Conservation (phyloP, 2,113 vertebrate genomes). For the Triplophysa dalaica region DNA sequence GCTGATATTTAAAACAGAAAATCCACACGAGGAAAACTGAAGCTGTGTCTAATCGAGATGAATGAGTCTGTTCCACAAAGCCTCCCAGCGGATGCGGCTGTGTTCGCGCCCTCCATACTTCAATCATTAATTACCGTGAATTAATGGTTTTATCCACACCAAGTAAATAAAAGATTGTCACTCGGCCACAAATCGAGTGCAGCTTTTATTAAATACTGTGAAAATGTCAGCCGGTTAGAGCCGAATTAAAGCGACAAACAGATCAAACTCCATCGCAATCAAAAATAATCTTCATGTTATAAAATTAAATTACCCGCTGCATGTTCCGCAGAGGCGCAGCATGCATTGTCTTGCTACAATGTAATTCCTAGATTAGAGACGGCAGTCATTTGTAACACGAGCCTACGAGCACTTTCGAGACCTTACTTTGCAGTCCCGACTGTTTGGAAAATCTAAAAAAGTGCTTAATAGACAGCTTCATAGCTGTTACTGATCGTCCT, state of each 20-base stretch:
- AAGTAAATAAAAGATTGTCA: slow-evolving; percentile 74
- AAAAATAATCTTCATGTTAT: slow-evolving; percentile 61
- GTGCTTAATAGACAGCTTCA: slow-evolving; percentile 6
- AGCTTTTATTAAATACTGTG: slow-evolving; percentile 68
- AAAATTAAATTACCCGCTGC: slow-evolving; percentile 62
- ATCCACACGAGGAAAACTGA: slow-evolving; percentile 53
- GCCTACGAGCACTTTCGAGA: slow-evolving; percentile 52
- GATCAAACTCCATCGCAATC: slow-evolving; percentile 66
- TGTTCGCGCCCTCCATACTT: slow-evolving; percentile 61
- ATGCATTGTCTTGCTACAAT: slow-evolving; percentile 56
- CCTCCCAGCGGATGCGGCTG: slow-evolving; percentile 63
- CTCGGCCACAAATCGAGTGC: slow-evolving; percentile 59
- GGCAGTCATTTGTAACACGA: slow-evolving; percentile 57
- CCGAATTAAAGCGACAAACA: slow-evolving; percentile 67
- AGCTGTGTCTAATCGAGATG: slow-evolving; percentile 70
- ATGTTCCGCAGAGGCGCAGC: slow-evolving; percentile 53
- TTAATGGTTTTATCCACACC: slow-evolving; percentile 71
- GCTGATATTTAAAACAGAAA: slow-evolving; percentile 58
- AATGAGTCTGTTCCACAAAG: slow-evolving; percentile 60
- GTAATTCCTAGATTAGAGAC: slow-evolving; percentile 60
- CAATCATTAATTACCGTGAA: slow-evolving; percentile 74
- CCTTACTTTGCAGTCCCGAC: slow-evolving; percentile 28
- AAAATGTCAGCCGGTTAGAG: slow-evolving; percentile 69
- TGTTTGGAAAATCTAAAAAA: slow-evolving; percentile 39
- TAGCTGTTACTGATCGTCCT: slow-evolving; percentile 40